phyloP scores from a whole-genome alignment of 1,140 invertebrate species.

The Neocloeon triangulifer region DNA sequence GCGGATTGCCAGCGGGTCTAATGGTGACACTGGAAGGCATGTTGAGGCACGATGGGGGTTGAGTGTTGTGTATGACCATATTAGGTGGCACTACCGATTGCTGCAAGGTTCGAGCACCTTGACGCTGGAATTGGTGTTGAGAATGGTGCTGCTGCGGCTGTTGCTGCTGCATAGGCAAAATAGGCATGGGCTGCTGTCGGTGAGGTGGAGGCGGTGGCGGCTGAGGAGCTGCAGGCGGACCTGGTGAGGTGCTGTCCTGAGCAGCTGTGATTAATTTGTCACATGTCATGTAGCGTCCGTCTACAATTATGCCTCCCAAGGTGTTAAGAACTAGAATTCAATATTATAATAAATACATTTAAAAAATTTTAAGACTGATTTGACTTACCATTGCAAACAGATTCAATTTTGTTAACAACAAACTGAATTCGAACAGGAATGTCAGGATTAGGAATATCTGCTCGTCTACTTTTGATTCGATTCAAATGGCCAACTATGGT shows the following conservation, averaged over 20 bases:
- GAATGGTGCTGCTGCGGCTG: neutral
- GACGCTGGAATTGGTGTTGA: slow-evolving; percentile 7
- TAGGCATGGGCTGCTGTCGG: slow-evolving; percentile 6
- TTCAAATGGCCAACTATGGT: slow-evolving; percentile 41
- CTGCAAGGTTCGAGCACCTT: slow-evolving; percentile 16
- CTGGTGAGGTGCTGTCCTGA: slow-evolving; percentile 11
- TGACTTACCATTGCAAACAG: neutral
- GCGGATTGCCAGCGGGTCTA: too few relatives aligned
- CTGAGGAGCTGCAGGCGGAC: neutral
- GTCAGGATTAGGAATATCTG: slow-evolving; percentile 65
- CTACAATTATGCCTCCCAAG: slow-evolving; percentile 51
- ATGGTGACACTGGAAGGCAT: too few relatives aligned
- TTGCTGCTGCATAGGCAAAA: slow-evolving; percentile 9
- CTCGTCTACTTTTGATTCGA: slow-evolving; percentile 50
- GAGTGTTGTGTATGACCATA: slow-evolving; percentile 15
- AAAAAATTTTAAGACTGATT: neutral
- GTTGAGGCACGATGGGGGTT: slow-evolving; percentile 12
- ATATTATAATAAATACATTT: too few relatives aligned
- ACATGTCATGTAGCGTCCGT: slow-evolving; percentile 31
- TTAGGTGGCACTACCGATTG: slow-evolving; percentile 15
- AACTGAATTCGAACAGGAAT: slow-evolving; percentile 57
- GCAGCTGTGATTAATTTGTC: too few relatives aligned
- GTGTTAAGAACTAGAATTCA: too few relatives aligned
- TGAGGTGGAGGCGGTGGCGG: slow-evolving; percentile 6
- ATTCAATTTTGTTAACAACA: slow-evolving; percentile 18